Conservation (phyloP, 2,113 vertebrate genomes). For the Apodemus sylvaticus region DNA sequence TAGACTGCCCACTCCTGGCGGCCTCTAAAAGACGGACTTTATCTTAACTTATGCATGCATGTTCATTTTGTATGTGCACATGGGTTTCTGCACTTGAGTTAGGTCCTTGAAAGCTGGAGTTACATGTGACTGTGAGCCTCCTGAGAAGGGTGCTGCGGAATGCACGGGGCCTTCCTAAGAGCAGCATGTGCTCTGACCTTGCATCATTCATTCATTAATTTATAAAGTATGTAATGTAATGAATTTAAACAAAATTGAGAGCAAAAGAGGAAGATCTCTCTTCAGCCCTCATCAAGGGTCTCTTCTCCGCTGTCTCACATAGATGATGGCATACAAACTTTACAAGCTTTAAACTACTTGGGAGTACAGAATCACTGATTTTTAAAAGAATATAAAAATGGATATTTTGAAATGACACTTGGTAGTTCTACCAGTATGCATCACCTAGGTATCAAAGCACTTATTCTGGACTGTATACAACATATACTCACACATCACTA, state of each 20-base stretch:
- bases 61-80: not conserved
- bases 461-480: not conserved
- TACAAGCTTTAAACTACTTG: slow-evolving; percentile 36
- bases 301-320: not conserved
- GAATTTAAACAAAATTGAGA: not conserved
- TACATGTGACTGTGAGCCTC: not conserved
- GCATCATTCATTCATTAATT: not conserved
- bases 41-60: not conserved
- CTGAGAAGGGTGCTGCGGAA: not conserved
- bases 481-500: not conserved
- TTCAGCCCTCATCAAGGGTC: not conserved
- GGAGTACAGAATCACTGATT: not conserved
- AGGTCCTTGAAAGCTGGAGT: not conserved
- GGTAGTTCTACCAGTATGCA: not conserved
- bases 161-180: not conserved
- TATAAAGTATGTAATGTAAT: not conserved
- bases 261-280: not conserved
- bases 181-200: not conserved
- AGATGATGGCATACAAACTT: slow-evolving; percentile 1
- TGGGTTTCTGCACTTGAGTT: not conserved
- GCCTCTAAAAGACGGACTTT: not conserved
- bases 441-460: not conserved
- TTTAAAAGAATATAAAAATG: slow-evolving; percentile 51
- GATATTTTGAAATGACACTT: slow-evolving; percentile 21
- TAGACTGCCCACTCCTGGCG: not conserved